Evolutionary conservation across 2,888 invertebrate genomes (phyloP), one percentile per base, ranked within the genome.

Genomic region (Steinernema scapterisci): DNA sequence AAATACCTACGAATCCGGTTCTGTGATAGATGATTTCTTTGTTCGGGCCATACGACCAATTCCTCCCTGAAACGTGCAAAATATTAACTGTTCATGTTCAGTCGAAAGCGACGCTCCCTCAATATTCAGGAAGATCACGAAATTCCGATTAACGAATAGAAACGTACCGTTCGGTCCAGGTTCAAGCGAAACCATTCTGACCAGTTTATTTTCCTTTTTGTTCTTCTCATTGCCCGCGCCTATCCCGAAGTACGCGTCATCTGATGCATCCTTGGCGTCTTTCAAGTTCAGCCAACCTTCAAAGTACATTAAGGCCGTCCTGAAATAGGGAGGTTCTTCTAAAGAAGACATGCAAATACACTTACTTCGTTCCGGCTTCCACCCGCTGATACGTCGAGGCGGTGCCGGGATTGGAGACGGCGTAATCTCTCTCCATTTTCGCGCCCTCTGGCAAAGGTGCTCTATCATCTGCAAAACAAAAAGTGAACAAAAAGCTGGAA

Each of bases 11-110:
- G 21, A 74, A 74, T 0, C 70, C 74, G n/a, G 74, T 74, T 21
- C 27, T 25, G 23, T 70, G 56, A n/a, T 74, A 74, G 23, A 44
- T n/a, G 19, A 74, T 13, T 19, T 74, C 74, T 48, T 70, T 70
- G 38, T 70, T 70, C 19, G 48, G 48, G 21, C 74, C 74, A 16
- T 74, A 74, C 0, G 74, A 70, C 74, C 74, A 74, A 27, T 74
- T 74, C 70, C 70, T 74, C 1, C 25, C 44, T 70, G 13, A 70
- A 16, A 16, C 5, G 1, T 19, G 6, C 63, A 70, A n/a, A 25
- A n/a, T n/a, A n/a, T n/a, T n/a, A n/a, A n/a, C n/a, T n/a, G n/a
- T n/a, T n/a, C n/a, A n/a, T n/a, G n/a, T n/a, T n/a, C n/a, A n/a
- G n/a, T n/a, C n/a, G n/a, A n/a, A n/a, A n/a, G n/a, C n/a, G n/a